These are phyloP conservation scores for Cancer borealis DNA, from an alignment of 2,888 invertebrate species.

Conservation along the genomic window DNA sequence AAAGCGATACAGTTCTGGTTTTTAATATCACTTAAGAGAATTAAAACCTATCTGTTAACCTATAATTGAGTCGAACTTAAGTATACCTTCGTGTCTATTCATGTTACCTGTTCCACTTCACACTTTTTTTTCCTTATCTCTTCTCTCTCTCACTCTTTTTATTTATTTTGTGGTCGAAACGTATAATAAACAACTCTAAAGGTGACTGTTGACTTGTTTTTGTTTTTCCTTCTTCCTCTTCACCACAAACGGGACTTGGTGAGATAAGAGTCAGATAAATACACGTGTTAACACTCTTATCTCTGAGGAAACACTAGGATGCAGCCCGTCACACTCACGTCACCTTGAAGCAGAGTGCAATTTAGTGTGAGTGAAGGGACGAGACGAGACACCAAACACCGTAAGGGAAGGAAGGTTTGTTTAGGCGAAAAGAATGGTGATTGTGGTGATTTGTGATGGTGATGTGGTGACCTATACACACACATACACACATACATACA, in stretches of 20 bases:
- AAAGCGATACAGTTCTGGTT: constrained; percentile 16
- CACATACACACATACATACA: background rate
- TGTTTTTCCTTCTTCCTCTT: background rate
- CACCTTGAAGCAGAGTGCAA: background rate
- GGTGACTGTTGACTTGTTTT: background rate
- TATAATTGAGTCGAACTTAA: background rate
- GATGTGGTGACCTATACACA: background rate
- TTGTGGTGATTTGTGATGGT: background rate
- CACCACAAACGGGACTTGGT: background rate
- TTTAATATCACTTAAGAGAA: background rate
- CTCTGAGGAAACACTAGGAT: background rate
- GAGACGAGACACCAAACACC: background rate
- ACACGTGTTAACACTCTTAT: background rate
- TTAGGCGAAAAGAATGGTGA: background rate
- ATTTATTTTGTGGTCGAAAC: background rate
- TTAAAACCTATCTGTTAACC: background rate
- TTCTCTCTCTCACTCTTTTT: too few species aligned
- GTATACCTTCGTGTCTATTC: background rate
- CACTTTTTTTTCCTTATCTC: background rate
- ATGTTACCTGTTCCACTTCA: background rate
- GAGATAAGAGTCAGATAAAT: background rate
- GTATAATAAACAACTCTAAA: background rate
- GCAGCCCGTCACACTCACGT: background rate
- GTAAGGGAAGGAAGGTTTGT: background rate
- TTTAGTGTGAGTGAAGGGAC: background rate